Conservation (phyloP, 2,797 vertebrate genomes). For the Melanotaenia maccullochi region DNA sequence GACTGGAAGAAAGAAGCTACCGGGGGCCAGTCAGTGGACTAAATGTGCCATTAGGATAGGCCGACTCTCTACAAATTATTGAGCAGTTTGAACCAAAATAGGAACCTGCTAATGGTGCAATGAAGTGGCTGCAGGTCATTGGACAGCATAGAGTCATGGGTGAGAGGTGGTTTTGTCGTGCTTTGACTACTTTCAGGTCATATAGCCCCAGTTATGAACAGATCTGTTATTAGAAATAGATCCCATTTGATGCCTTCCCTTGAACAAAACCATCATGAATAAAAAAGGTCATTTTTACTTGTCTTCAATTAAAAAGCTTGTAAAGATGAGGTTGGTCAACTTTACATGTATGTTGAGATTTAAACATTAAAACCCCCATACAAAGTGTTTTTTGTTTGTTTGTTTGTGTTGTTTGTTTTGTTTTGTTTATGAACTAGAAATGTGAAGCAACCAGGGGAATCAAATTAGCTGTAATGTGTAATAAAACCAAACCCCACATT, state of each 20-base stretch:
- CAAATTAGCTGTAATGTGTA: background rate
- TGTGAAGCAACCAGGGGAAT: background rate
- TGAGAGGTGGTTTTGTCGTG: background rate
- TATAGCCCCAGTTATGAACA: background rate
- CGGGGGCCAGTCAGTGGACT: constrained; percentile 18
- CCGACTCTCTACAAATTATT: constrained; percentile 22
- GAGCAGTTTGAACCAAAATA: constrained; percentile 1
- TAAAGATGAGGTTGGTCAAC: background rate
- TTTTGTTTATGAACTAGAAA: background rate
- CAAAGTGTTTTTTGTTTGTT: background rate
- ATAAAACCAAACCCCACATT: background rate
- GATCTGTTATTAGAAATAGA: background rate
- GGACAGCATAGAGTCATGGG: background rate
- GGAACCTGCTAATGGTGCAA: constrained; percentile 7
- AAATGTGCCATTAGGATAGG: constrained; percentile 30
- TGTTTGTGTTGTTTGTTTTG: no score
- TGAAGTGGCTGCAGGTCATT: constrained; percentile 11
- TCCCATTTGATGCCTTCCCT: background rate
- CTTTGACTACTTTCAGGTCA: background rate
- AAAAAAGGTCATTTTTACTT: background rate
- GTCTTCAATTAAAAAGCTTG: background rate
- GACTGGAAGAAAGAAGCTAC: constrained; percentile 15
- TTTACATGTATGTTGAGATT: background rate
- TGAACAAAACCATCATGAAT: background rate
- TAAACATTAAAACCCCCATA: background rate